Conservation (phyloP, 2,113 vertebrate species). For the Leucopsar rothschildi region DNA sequence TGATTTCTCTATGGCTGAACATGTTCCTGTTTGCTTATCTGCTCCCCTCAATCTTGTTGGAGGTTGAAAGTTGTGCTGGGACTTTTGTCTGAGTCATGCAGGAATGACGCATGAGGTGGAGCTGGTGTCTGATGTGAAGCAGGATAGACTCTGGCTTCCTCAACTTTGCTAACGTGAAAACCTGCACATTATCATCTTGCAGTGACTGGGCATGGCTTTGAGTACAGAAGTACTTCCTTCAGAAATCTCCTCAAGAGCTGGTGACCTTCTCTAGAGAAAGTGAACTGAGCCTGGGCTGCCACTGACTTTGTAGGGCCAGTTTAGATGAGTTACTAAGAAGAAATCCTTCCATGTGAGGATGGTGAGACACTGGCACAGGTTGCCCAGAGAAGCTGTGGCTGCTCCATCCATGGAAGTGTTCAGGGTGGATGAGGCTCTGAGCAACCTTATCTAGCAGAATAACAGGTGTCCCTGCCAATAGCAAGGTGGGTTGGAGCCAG, state of each 20-base stretch:
- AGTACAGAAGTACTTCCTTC: background rate
- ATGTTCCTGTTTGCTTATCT: background rate
- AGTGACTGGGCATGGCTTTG: background rate
- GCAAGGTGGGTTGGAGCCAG: background rate
- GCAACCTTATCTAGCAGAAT: background rate
- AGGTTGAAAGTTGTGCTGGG: background rate
- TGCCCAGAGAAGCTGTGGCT: background rate
- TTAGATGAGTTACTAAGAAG: background rate
- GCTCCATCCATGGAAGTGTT: background rate
- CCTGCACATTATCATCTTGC: background rate
- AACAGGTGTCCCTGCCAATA: background rate
- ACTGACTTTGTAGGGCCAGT: background rate
- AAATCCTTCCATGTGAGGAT: background rate
- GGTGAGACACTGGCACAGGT: background rate
- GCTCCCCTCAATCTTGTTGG: background rate
- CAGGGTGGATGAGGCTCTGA: background rate
- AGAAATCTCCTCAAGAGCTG: background rate
- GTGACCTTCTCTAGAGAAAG: background rate
- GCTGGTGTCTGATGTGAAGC: background rate
- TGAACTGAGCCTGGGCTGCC: background rate
- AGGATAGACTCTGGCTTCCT: background rate
- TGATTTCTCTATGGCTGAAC: background rate
- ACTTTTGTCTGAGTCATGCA: conserved; percentile 9
- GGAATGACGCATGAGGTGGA: background rate
- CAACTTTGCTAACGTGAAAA: background rate